phyloP scores from a whole-genome alignment of 1,140 invertebrate genomes.

The Aphaenogaster floridana region DNA sequence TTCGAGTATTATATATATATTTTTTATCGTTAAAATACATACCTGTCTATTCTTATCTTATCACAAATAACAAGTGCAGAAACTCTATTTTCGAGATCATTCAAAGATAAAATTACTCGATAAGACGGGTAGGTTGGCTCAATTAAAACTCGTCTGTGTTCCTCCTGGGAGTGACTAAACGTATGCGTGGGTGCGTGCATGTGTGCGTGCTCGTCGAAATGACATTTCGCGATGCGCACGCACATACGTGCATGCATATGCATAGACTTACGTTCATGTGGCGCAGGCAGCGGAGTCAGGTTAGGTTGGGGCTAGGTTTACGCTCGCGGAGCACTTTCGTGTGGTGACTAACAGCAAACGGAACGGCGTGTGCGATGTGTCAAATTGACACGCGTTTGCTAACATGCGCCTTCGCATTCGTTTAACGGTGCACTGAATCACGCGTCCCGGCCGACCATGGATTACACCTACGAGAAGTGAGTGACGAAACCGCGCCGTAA shows the following conservation, averaged over 20 bases:
- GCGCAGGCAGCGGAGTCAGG: not conserved
- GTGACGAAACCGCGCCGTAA: not conserved
- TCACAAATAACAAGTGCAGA: not conserved
- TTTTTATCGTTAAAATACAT: not conserved
- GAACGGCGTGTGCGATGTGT: constrained; percentile 72
- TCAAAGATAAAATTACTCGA: not conserved
- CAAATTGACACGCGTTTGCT: constrained; percentile 77
- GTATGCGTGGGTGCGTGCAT: not conserved
- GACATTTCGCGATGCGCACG: not conserved
- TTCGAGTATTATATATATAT: not conserved
- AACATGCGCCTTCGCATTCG: constrained; percentile 63
- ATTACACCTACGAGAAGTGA: constrained; percentile 64
- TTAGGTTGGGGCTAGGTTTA: constrained; percentile 42
- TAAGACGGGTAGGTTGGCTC: not conserved
- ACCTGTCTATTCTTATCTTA: not conserved
- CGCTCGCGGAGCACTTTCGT: not conserved
- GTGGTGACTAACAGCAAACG: not conserved
- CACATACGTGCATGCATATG: not conserved
- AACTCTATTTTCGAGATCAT: not conserved
- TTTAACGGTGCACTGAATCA: constrained; percentile 59
- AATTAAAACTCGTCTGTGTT: not conserved
- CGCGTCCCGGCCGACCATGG: constrained; percentile 64
- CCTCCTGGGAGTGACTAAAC: not conserved
- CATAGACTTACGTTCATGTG: too few relatives aligned
- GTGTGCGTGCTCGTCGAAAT: not conserved